These are phyloP conservation scores for Euplexia lucipara DNA, from an alignment of 2,888 invertebrate species.

Conservation along the genomic window DNA sequence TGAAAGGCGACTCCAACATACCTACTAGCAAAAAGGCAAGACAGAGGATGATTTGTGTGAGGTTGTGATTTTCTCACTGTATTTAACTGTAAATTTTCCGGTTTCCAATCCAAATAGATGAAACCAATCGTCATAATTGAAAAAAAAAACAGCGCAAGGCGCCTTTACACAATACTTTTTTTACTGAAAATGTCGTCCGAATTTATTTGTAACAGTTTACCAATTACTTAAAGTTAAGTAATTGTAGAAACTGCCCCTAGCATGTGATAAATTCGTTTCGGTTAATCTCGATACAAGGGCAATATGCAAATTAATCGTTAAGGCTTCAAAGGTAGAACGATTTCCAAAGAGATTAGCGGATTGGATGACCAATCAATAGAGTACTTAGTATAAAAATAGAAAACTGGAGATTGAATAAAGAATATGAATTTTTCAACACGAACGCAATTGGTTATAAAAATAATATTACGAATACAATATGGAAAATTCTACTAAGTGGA, in stretches of 20 bases:
- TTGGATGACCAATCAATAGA: conserved; percentile 1
- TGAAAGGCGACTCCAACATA: too few relatives aligned
- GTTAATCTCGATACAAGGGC: conserved; percentile 45
- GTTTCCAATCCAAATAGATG: not conserved
- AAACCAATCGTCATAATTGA: not conserved
- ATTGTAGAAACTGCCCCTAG: conserved; percentile 35
- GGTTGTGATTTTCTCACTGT: too few relatives aligned
- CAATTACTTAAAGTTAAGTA: conserved; percentile 60
- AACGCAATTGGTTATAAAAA: too few relatives aligned
- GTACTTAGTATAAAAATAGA: too few relatives aligned
- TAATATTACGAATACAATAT: too few relatives aligned
- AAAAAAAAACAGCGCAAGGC: not conserved
- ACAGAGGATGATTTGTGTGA: too few relatives aligned
- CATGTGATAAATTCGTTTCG: conserved; percentile 48
- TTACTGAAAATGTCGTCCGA: not conserved
- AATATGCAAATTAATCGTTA: conserved; percentile 46
- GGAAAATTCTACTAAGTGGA: too few relatives aligned
- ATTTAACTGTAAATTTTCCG: too few relatives aligned
- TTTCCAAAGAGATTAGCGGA: conserved; percentile 17
- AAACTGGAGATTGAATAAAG: too few relatives aligned
- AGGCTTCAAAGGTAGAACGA: conserved; percentile 15
- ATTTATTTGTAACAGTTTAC: conserved; percentile 14
- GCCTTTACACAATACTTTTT: not conserved
- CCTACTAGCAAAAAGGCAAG: too few relatives aligned
- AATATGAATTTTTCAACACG: not conserved